phyloP scores from a whole-genome alignment of 2,797 vertebrate genomes.

The Cetoscarus ocellatus region DNA sequence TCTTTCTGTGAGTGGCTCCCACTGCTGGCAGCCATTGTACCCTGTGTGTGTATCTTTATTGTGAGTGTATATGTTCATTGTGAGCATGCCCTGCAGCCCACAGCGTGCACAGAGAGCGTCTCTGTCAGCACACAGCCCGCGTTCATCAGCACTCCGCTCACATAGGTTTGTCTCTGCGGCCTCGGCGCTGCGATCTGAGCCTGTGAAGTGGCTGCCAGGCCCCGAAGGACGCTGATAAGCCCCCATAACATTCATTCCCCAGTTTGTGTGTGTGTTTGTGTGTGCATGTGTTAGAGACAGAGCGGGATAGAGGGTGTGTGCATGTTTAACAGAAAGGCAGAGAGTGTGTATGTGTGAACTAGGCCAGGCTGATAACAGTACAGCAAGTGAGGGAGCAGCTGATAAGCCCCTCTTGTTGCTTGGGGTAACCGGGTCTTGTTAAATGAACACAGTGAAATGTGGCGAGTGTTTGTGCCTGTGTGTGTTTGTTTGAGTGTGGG shows the following conservation, averaged over 20 bases:
- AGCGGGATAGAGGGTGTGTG: slow-evolving; percentile 6
- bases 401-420: slow-evolving; percentile 80
- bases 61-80: slow-evolving; percentile 36
- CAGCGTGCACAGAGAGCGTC: slow-evolving; percentile 31
- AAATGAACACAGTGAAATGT: slow-evolving; percentile 68
- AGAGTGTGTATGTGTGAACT: slow-evolving; percentile 64
- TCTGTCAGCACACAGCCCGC: slow-evolving; percentile 52
- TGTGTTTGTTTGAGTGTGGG: slow-evolving; percentile 6
- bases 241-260: slow-evolving; percentile 76
- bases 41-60: slow-evolving; percentile 21
- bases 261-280: slow-evolving; percentile 38
- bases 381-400: slow-evolving; percentile 67
- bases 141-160: slow-evolving; percentile 73
- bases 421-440: slow-evolving; percentile 72
- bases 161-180: slow-evolving; percentile 78
- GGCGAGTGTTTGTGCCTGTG: slow-evolving; percentile 20
- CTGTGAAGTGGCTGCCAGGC: slow-evolving; percentile 80
- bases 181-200: slow-evolving; percentile 65
- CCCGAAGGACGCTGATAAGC: slow-evolving; percentile 79
- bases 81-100: slow-evolving; percentile 53
- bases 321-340: slow-evolving; percentile 63
- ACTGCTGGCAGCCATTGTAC: slow-evolving; percentile 33
- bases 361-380: slow-evolving; percentile 79
- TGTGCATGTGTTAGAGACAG: slow-evolving; percentile 24
- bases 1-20: slow-evolving; percentile 21